Evolutionary conservation across 2,797 vertebrate genomes (phyloP).

Genomic region (Hirundo rustica): DNA sequence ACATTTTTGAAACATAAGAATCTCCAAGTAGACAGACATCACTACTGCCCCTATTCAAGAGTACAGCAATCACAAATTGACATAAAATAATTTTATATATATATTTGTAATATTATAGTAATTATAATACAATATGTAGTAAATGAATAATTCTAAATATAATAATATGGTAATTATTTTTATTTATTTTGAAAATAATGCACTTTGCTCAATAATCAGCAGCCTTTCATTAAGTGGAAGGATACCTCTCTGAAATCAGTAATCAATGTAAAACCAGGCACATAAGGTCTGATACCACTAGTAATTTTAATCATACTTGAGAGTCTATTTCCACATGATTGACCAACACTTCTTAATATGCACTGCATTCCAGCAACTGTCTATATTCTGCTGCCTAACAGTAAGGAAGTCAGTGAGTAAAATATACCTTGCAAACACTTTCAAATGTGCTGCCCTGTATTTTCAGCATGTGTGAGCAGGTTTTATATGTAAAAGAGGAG

Average conservation of each 20-base stretch:
- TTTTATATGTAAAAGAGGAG: neutral
- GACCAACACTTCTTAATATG: neutral
- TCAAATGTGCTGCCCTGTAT: neutral
- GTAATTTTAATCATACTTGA: neutral
- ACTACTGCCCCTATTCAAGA: neutral
- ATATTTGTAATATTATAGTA: neutral
- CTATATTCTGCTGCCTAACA: neutral
- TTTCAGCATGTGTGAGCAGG: neutral
- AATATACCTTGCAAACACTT: neutral
- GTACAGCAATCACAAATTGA: neutral
- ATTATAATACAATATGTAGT: neutral
- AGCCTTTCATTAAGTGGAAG: neutral
- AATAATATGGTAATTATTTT: neutral
- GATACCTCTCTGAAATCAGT: neutral
- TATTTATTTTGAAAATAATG: neutral
- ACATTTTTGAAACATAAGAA: neutral
- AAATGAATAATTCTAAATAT: neutral
- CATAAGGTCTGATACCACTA: neutral
- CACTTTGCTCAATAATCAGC: neutral
- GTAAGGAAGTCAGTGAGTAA: neutral
- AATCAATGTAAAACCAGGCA: neutral
- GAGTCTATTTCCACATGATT: neutral
- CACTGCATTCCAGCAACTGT: neutral
- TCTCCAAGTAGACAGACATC: neutral
- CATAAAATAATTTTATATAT: neutral